Base-by-base conservation (phyloP, 1,140 invertebrate species). In the Sweltsa coloradensis region DNA sequence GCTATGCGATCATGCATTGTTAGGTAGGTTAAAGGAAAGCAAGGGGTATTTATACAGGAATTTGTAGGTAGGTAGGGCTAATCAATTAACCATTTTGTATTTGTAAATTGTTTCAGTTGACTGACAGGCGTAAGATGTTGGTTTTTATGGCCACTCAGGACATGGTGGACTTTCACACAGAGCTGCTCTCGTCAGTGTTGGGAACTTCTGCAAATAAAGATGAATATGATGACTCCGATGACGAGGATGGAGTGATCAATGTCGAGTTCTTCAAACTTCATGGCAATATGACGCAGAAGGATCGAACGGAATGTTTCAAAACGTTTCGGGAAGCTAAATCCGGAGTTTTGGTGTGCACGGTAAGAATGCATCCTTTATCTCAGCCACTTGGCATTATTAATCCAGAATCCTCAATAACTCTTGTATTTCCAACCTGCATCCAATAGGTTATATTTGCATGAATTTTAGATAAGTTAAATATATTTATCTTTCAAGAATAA, bases 71-170 rank as follows among this genome's bases (percentile, higher is more conserved):
- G 13, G 9, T 42, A 9, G 27, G 18, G 6, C 9, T 16, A 41
- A 22, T 25, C 3, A 23, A 14, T 22, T 24, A n/a, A 24, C 11
- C 36, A 31, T 24, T 16, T 48, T n/a, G 22, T n/a, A n/a, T n/a
- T n/a, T n/a, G n/a, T n/a, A 41, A 23, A 44, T 51, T 45, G 58
- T 54, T 57, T 41, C 53, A 72, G 65, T 53, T 51, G 39, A 51
- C 64, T 9, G 58, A 63, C 16, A 57, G 69, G 41, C 68, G 68
- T 29, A 95, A 97, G 73, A 81, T 90, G 55, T 74, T 96, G 19
- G 74, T 96, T 2, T 97, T 97, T 59, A 83, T 94, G 75, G 86
- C 86, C 5, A 95, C 91, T 1, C 85, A 90, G 62, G 88, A 92
- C 60, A 85, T 91, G 76, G 85, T 96, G 0, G 91, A 97, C 58